Percentiles rank a stretch among this genome's conserved stretches.
Conservation (phyloP, 2,888 invertebrate genomes). For the Toxonevra muliebris region DNA sequence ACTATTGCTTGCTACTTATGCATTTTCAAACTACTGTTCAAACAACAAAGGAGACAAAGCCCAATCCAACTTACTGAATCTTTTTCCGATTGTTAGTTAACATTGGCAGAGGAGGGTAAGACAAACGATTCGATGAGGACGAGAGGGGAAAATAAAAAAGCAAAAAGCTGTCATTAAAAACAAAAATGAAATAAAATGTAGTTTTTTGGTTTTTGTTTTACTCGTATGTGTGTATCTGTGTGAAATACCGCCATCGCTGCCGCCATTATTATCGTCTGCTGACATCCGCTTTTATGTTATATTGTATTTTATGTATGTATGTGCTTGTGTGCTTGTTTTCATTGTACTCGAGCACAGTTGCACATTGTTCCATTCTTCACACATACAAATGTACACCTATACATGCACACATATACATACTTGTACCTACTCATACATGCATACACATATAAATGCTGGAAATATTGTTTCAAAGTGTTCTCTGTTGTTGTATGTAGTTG, state of each 20-base stretch:
- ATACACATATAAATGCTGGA: not conserved
- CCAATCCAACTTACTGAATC: not conserved
- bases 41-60: constrained; percentile 6
- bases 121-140: not conserved
- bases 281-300: constrained; percentile 7
- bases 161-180: not conserved
- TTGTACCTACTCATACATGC: not conserved
- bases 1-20: not conserved
- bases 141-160: not conserved
- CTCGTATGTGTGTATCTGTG: not conserved
- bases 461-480: constrained; percentile 6
- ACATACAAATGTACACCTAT: not conserved
- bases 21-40: not conserved
- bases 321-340: constrained; percentile 12
- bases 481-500: not conserved
- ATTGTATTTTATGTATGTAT: constrained; percentile 15
- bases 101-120: not conserved
- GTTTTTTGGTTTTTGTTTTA: not conserved
- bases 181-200: not conserved
- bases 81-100: constrained; percentile 2
- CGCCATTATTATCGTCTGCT: constrained; percentile 13
- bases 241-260: not conserved
- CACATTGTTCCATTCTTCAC: not conserved
- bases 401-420: too few species aligned
- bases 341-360: constrained; percentile 6